Conservation (phyloP, 2,113 vertebrate species). For the Gallinago jamesoni region DNA sequence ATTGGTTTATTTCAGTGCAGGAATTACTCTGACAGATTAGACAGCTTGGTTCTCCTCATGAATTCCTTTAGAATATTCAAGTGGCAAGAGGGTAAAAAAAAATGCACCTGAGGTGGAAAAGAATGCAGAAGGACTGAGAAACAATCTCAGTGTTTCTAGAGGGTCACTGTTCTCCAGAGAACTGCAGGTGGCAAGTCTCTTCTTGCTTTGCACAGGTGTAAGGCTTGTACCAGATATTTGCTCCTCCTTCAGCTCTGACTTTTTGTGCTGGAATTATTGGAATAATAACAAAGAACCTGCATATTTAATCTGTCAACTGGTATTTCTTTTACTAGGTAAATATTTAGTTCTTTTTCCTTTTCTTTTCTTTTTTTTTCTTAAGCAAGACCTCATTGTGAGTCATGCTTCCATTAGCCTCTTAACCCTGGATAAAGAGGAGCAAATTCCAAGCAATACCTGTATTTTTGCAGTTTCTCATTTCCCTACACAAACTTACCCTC, state of each 20-base stretch:
- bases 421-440: slow-evolving; percentile 38
- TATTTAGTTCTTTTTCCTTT: not conserved
- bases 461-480: slow-evolving; percentile 46
- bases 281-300: slow-evolving; percentile 40
- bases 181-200: not conserved
- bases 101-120: not conserved
- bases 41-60: not conserved
- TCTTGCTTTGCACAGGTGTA: slow-evolving; percentile 46
- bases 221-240: not conserved
- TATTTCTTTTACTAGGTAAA: slow-evolving; percentile 25
- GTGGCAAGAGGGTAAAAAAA: not conserved
- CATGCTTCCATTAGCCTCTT: not conserved
- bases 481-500: slow-evolving; percentile 24
- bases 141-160: not conserved
- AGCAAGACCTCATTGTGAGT: not conserved
- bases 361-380: not conserved
- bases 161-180: not conserved
- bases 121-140: not conserved
- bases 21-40: not conserved
- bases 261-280: slow-evolving; percentile 20
- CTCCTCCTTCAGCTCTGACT: not conserved
- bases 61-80: not conserved
- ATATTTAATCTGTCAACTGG: slow-evolving; percentile 15
- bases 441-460: slow-evolving; percentile 35
- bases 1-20: not conserved